Percentiles rank a stretch among this genome's conserved stretches.
Evolutionary conservation across 2,797 vertebrate genomes (phyloP).

Genomic region (Helicolenus hilgendorfi): DNA sequence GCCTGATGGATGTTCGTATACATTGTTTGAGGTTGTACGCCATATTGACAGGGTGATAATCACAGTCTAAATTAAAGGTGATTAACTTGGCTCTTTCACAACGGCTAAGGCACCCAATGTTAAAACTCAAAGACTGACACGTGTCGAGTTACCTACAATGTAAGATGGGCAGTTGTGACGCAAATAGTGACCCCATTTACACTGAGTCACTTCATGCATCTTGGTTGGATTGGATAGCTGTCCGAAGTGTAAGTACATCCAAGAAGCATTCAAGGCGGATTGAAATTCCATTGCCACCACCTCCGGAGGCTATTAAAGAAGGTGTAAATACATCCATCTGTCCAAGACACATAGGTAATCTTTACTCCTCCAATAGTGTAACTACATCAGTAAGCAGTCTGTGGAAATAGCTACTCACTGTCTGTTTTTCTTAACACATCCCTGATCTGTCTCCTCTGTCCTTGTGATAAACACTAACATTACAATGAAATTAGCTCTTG

Average conservation of each 20-base stretch:
- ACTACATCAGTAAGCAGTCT: background rate
- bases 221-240: background rate
- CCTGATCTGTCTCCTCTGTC: background rate
- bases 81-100: conserved; percentile 18
- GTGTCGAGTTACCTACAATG: background rate
- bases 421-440: background rate
- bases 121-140: background rate
- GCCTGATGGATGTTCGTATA: conserved; percentile 36
- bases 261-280: background rate
- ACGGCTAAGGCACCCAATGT: background rate
- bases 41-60: conserved; percentile 50
- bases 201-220: background rate
- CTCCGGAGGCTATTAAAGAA: background rate
- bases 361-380: background rate
- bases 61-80: conserved; percentile 29
- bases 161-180: background rate
- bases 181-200: background rate
- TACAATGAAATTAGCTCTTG: background rate
- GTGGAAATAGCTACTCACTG: background rate
- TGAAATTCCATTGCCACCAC: background rate
- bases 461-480: background rate
- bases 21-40: conserved; percentile 34
- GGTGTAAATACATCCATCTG: background rate
- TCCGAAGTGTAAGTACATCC: background rate
- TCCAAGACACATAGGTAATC: background rate